Conservation (phyloP, 2,888 invertebrate species). For the Anodontia alba region DNA sequence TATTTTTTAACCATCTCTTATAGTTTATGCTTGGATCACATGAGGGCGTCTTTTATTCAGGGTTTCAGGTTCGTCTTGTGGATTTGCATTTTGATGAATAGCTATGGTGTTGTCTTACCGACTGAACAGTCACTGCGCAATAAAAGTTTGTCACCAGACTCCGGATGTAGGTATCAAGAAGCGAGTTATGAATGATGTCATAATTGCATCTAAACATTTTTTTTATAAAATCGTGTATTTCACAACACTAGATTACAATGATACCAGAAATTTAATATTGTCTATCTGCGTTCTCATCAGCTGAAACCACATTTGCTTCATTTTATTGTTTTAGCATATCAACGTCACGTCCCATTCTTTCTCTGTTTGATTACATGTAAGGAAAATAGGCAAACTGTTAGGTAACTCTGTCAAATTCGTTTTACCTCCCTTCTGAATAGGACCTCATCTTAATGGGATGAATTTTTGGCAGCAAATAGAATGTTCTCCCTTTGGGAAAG, state of each 20-base stretch:
- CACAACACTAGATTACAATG: not conserved
- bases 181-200: conserved; percentile 1
- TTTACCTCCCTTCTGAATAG: too few relatives aligned
- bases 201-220: not conserved
- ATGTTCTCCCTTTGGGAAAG: too few relatives aligned
- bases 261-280: not conserved
- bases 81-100: conserved; percentile 8
- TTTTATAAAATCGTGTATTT: not conserved
- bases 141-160: conserved; percentile 2
- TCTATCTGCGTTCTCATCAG: not conserved
- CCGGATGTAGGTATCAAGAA: conserved; percentile 11
- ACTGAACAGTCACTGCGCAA: not conserved
- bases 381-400: too few relatives aligned
- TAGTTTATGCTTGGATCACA: not conserved
- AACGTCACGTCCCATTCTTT: too few relatives aligned
- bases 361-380: too few relatives aligned
- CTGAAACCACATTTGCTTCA: too few relatives aligned
- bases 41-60: not conserved
- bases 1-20: not conserved
- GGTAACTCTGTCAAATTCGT: too few relatives aligned
- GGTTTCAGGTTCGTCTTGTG: not conserved
- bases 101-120: not conserved
- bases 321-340: too few relatives aligned
- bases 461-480: too few relatives aligned
- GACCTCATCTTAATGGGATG: too few relatives aligned